Conservation (phyloP, 2,888 invertebrate species). For the Chymomyza amoena region DNA sequence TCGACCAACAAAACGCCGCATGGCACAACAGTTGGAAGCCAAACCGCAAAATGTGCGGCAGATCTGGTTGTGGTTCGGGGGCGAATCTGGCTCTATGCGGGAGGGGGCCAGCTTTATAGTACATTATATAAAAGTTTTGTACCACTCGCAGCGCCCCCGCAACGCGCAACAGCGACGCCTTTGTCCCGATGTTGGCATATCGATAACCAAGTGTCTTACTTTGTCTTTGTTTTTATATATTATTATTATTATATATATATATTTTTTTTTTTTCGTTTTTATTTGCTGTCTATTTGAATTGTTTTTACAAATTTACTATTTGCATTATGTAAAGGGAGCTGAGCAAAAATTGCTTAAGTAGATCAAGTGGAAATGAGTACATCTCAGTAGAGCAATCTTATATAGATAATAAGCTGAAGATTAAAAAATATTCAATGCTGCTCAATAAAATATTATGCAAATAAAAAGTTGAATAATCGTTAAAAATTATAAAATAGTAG, state of each 20-base stretch:
- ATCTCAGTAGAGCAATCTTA: neutral
- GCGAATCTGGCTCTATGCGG: too few relatives aligned
- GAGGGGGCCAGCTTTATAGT: neutral
- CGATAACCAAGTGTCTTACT: slow-evolving; percentile 57
- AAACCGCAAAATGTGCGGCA: slow-evolving; percentile 13
- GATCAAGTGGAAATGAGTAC: slow-evolving; percentile 2
- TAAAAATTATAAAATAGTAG: too few relatives aligned
- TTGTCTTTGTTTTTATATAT: slow-evolving; percentile 16
- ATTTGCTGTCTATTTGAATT: neutral
- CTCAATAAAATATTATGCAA: too few relatives aligned
- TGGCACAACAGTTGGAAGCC: slow-evolving; percentile 36
- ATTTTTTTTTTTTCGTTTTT: neutral
- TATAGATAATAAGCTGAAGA: too few relatives aligned
- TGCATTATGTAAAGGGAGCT: neutral
- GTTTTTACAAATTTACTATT: neutral
- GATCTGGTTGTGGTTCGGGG: neutral
- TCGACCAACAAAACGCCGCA: slow-evolving; percentile 16
- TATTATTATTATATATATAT: neutral
- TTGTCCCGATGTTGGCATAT: slow-evolving; percentile 34
- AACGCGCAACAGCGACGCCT: slow-evolving; percentile 26
- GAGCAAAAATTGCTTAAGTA: neutral
- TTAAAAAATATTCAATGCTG: too few relatives aligned
- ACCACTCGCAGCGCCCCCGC: slow-evolving; percentile 36
- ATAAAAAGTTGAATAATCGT: too few relatives aligned
- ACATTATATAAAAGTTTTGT: neutral